phyloP scores from a whole-genome alignment of 2,888 invertebrate genomes.

The Alloscopus bannaensis region DNA sequence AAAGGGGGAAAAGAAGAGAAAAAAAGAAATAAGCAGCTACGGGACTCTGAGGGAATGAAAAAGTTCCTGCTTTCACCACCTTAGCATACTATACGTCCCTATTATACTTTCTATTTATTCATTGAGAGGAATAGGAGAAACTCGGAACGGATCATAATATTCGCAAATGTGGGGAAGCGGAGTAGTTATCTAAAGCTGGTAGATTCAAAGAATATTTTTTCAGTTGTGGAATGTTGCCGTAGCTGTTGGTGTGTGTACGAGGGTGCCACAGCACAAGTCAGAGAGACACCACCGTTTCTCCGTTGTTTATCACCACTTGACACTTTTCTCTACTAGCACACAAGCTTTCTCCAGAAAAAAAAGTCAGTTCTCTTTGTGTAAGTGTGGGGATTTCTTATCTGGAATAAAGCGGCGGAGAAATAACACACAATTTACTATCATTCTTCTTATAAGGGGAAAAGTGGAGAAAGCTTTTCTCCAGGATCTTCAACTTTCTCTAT shows the following conservation, averaged over 20 bases:
- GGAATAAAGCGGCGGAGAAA: no score
- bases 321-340: no score
- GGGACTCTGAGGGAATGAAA: conserved; percentile 36
- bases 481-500: no score
- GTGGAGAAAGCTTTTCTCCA: no score
- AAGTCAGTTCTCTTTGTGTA: background rate
- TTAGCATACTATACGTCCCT: conserved; percentile 19
- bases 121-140: no score
- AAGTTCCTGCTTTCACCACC: conserved; percentile 57
- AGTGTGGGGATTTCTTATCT: no score
- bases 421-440: no score
- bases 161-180: conserved; percentile 27
- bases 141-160: conserved; percentile 10
- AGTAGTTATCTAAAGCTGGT: conserved; percentile 55
- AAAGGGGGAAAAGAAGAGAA: conserved; percentile 7
- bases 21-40: conserved; percentile 23
- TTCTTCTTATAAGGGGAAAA: no score
- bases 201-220: conserved; percentile 45
- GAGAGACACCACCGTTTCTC: no score
- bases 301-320: no score
- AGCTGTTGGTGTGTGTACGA: conserved; percentile 42
- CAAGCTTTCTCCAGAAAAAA: background rate
- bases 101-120: no score
- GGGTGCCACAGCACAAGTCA: conserved; percentile 15
- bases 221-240: conserved; percentile 53